Conservation (phyloP, 2,113 vertebrate genomes). For the Spermophilus dauricus region DNA sequence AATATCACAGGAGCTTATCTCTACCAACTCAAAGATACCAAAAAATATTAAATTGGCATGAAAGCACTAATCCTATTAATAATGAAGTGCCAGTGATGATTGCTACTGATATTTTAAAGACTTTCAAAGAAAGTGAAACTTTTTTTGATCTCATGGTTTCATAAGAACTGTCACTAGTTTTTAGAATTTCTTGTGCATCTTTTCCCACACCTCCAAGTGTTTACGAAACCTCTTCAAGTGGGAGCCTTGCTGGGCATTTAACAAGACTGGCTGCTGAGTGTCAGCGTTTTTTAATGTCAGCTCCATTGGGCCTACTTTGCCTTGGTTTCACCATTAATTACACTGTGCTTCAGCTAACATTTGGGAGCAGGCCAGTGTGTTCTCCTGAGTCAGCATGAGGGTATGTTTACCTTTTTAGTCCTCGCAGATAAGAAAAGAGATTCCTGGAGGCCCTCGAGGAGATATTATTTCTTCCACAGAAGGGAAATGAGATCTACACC, state of each 20-base stretch:
- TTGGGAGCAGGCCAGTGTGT: neutral
- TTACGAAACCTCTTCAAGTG: slow-evolving; percentile 14
- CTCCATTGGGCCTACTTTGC: neutral
- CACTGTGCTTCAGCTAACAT: neutral
- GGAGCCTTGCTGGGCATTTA: neutral
- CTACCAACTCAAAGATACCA: neutral
- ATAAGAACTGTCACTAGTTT: neutral
- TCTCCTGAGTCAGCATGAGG: neutral
- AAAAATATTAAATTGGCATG: neutral
- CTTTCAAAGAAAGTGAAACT: neutral
- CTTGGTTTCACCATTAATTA: neutral
- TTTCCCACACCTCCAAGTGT: neutral
- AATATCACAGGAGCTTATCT: neutral
- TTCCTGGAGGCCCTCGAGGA: neutral
- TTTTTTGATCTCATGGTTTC: neutral
- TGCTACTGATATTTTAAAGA: neutral
- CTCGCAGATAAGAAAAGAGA: neutral
- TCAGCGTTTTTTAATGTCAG: neutral
- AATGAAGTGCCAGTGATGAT: neutral
- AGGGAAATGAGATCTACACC: neutral
- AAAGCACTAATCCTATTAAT: neutral
- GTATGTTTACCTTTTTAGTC: neutral
- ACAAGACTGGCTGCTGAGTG: neutral
- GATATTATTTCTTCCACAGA: neutral
- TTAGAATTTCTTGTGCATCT: neutral